These are phyloP conservation scores for Typhlomys cinereus DNA, from an alignment of 2,113 vertebrate species.

Conservation along the genomic window DNA sequence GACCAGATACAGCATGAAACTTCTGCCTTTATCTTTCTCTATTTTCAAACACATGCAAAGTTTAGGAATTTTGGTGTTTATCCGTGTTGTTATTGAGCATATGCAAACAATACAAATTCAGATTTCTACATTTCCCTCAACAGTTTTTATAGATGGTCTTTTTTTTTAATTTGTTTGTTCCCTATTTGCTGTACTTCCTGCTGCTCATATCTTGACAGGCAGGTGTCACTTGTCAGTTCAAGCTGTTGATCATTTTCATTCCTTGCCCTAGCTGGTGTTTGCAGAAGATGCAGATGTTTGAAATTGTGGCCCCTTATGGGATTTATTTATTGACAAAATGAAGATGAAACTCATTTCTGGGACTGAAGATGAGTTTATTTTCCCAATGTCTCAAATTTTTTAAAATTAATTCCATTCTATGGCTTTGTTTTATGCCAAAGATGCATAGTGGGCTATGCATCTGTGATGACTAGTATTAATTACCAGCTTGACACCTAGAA, in stretches of 20 bases:
- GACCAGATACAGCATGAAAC: background rate
- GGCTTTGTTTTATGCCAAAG: no score
- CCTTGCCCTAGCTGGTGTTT: background rate
- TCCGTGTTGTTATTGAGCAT: background rate
- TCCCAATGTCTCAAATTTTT: no score
- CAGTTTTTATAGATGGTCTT: background rate
- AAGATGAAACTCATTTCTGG: no score
- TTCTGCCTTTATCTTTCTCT: background rate
- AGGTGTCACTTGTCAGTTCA: background rate
- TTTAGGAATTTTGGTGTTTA: background rate
- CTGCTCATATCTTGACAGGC: background rate
- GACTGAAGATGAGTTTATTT: no score
- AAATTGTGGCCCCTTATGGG: background rate
- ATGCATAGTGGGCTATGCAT: no score
- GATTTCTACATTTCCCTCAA: no score
- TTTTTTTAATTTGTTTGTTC: background rate
- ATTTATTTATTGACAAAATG: background rate
- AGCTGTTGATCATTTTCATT: background rate
- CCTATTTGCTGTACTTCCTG: background rate
- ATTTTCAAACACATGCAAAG: background rate
- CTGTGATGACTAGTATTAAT: no score
- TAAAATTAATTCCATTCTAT: no score
- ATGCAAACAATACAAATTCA: background rate
- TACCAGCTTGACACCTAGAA: no score
- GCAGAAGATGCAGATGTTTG: no score